Evolutionary conservation across 2,888 invertebrate genomes (phyloP).

Genomic region (Eilema depressum): DNA sequence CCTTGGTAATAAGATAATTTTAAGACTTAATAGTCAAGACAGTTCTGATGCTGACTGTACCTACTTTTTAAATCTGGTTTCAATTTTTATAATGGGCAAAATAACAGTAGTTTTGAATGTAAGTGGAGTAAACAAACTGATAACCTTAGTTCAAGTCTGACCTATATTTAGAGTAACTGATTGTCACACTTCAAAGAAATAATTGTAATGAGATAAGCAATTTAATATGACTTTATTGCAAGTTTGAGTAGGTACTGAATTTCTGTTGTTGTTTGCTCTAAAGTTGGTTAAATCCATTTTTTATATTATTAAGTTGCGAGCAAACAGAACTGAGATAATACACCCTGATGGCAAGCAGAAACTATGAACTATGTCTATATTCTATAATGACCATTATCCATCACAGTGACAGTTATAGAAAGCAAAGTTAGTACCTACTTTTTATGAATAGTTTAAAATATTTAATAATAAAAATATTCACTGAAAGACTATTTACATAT

Average conservation of each 20-base stretch:
- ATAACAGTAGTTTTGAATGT: background rate
- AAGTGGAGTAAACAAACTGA: background rate
- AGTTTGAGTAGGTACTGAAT: background rate
- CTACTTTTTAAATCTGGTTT: background rate
- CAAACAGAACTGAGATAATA: background rate
- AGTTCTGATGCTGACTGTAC: too few relatives aligned
- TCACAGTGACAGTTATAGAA: background rate
- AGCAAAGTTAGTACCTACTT: too few relatives aligned
- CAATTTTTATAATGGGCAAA: background rate
- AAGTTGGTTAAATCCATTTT: background rate
- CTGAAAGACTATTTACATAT: background rate
- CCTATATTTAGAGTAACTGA: background rate
- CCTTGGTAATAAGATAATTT: too few relatives aligned
- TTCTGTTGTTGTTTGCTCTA: background rate
- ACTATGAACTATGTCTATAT: background rate
- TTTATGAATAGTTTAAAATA: too few relatives aligned
- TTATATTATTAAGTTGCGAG: background rate
- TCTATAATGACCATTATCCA: background rate
- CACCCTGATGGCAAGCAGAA: background rate
- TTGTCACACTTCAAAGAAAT: background rate
- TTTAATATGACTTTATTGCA: too few relatives aligned
- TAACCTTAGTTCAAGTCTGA: conserved; percentile 2
- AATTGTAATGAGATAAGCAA: background rate
- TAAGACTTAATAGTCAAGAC: too few relatives aligned
- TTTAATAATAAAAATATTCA: background rate